Conservation (phyloP, 2,113 vertebrate species). For the Chlorocebus sabaeus region DNA sequence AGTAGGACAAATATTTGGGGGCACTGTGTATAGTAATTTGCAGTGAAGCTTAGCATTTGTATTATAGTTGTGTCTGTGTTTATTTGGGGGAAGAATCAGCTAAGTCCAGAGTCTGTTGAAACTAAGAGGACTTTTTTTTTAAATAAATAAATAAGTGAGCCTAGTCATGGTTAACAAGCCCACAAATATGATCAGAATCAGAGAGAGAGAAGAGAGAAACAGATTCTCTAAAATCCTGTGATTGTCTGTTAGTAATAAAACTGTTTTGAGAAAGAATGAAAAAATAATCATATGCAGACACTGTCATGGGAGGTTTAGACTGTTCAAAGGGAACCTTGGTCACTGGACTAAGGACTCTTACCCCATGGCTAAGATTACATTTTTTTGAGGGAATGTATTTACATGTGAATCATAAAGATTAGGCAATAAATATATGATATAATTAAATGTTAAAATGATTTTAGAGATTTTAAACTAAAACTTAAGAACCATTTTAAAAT, state of each 20-base stretch:
- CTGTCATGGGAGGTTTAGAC: background rate
- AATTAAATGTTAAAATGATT: background rate
- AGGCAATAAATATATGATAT: background rate
- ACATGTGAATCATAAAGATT: background rate
- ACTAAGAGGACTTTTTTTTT: background rate
- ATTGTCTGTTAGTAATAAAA: background rate
- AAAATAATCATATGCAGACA: background rate
- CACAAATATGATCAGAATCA: background rate
- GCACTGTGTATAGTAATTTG: background rate
- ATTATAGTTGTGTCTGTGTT: background rate
- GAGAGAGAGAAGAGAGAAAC: background rate
- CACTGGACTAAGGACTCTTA: background rate
- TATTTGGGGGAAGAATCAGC: background rate
- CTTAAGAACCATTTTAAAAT: background rate
- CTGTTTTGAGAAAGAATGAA: background rate
- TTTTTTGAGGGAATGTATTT: background rate
- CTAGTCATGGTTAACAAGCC: background rate
- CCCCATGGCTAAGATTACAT: background rate
- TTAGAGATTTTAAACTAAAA: background rate
- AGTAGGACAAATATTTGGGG: background rate
- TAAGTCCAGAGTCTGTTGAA: background rate
- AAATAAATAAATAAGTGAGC: background rate
- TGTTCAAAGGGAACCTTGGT: background rate
- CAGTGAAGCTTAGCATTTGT: background rate
- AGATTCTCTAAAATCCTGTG: background rate